phyloP scores from a whole-genome alignment of 30 jellyfish, hydroid and myxozoan genomes.

The Turritopsis rubra region DNA sequence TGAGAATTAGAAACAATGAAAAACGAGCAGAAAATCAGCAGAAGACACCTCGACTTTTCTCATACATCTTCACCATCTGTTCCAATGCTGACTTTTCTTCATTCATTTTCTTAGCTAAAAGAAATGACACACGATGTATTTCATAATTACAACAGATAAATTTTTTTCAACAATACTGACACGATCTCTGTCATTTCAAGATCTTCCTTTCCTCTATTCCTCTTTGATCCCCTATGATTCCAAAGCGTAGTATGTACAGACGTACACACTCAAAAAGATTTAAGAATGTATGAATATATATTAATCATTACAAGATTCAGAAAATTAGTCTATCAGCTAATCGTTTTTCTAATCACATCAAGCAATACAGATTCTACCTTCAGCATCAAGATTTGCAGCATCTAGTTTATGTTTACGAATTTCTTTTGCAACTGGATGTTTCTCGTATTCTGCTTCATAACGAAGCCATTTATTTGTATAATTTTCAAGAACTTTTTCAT shows the following conservation, averaged over 20 bases:
- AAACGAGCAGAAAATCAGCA: not conserved
- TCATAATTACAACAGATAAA: no score
- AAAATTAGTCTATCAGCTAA: no score
- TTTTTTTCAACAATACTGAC: not conserved
- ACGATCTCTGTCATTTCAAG: not conserved
- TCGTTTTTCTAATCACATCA: no score
- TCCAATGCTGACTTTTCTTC: not conserved
- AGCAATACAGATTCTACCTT: slow-evolving; percentile 6
- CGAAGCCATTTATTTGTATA: slow-evolving; percentile 25
- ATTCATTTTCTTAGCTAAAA: not conserved
- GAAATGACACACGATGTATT: not conserved
- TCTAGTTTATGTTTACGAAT: slow-evolving; percentile 20
- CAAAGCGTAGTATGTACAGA: no score
- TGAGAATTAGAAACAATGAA: not conserved
- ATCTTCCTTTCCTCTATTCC: no score
- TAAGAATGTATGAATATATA: no score
- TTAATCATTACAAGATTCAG: no score
- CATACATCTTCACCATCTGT: not conserved
- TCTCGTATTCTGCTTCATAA: slow-evolving; percentile 25
- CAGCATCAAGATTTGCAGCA: slow-evolving; percentile 32
- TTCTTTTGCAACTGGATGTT: slow-evolving; percentile 21
- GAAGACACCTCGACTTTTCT: slow-evolving; percentile 5
- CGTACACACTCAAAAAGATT: no score
- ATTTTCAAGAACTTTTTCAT: slow-evolving; percentile 12
- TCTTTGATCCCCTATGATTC: no score